Base-by-base conservation (phyloP, 2,113 vertebrate genomes). In the Tapirus terrestris region DNA sequence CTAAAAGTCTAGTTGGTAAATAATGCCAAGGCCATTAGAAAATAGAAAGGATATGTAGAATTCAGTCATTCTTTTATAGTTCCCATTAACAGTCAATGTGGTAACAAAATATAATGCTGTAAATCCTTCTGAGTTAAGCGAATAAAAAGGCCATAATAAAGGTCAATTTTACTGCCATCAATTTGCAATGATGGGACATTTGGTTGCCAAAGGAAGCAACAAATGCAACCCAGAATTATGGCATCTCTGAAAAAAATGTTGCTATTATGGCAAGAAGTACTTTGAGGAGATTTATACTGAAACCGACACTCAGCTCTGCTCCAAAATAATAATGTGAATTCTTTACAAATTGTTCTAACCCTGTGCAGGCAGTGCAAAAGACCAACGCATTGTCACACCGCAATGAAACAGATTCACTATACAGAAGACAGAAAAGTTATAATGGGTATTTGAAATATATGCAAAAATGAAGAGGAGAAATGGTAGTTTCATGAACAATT, bases 71-170 rank as follows among this genome's bases (percentile, higher is more conserved):
- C 90, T 97, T 97, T 98, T 97, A 98, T 95, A 89, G 95, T 91
- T 89, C 63, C 88, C 89, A 98, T 98, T 97, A 98, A 94, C 77
- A 96, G 92, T 87, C 98, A 97, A 96, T 98, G 85, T 79, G 90
- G 61, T 88, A 94, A 96, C 95, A 96, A 97, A 96, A 94, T 92
- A 97, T 87, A 97, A 97, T 45, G 65, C 45, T 91, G 36, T 98
- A 97, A 98, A 97, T 98, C 94, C 94, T 94, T 97, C 61, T 76
- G 92, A 95, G 96, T 81, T 97, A 96, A 96, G 93, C 72, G 6
- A 91, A 79, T 93, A 98, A 93, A 98, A 98, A 98, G 91, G 67
- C 97, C 88, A 96, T 90, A 96, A 96, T 81, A 98, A 98, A 98
- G 97, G 96, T 98, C 97, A 96, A 94, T 97, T 95, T 95, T 91